Percentiles rank a stretch among this genome's conserved stretches.
Conservation (phyloP, 2,888 invertebrate genomes). For the Chromoteleia sp. region DNA sequence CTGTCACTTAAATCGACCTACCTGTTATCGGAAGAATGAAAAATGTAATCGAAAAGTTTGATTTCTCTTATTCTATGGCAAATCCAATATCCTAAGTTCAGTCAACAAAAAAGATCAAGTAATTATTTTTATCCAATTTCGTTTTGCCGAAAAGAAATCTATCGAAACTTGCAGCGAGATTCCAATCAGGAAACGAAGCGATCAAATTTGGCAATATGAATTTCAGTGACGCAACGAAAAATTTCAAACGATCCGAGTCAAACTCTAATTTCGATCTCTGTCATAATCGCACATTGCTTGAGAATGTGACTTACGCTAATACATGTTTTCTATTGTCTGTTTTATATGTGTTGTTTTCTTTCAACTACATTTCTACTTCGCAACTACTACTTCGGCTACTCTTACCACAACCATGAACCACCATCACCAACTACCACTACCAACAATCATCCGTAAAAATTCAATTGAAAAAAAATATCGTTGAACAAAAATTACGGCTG, state of each 20-base stretch:
- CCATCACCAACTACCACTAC: constrained; percentile 74
- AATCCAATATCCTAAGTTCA: no score
- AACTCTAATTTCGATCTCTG: constrained; percentile 53
- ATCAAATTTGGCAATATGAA: no score
- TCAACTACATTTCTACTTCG: constrained; percentile 80
- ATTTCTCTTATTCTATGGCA: no score
- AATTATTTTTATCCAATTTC: no score
- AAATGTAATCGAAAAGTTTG: no score
- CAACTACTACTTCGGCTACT: constrained; percentile 76
- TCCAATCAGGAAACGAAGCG: no score
- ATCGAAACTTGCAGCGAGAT: no score
- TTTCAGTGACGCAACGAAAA: constrained; percentile 27
- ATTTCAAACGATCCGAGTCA: neutral
- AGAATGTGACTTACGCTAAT: constrained; percentile 84
- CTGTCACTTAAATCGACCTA: no score
- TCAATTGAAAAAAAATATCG: constrained; percentile 66
- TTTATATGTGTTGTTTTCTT: constrained; percentile 84
- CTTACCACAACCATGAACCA: constrained; percentile 74
- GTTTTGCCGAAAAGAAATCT: no score
- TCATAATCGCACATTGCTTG: constrained; percentile 79
- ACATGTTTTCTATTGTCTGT: constrained; percentile 83
- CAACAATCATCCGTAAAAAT: constrained; percentile 71
- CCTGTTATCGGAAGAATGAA: no score
- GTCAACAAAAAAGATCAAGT: no score
- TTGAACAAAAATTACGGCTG: constrained; percentile 70